Base-by-base conservation (phyloP, 1,140 invertebrate genomes). In the Papilio polytes region DNA sequence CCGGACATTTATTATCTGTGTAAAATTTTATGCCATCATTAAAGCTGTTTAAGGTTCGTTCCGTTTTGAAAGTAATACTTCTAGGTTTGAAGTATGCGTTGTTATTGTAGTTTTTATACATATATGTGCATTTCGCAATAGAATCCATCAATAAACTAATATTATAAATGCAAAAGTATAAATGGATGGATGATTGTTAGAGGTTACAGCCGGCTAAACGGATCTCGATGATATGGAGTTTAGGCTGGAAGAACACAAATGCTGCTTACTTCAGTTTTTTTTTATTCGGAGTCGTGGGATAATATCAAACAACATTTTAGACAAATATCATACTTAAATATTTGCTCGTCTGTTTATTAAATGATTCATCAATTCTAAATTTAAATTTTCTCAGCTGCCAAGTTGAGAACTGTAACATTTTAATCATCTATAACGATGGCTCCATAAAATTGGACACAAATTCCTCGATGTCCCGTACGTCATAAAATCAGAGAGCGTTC, bases 401-500 rank as follows among this genome's bases (percentile, higher is more conserved):
- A 46, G 48, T 48, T 26, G 74, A 22, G 48, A 76, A 56, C 48
- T 72, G 63, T 72, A 78, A 80, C 76, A 81, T 84, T 80, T 73
- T 84, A 81, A 84, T 84, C 83, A 84, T 81, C 80, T 73, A 82
- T 84, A 84, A 84, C 81, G 77, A 79, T 56, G 48, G 22, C 12
- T 76, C 80, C 66, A 76, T 84, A 84, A 84, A 84, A 66, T 80
- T 44, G 51, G 79, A 80, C 81, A 83, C 81, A 83, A 83, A 85
- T 85, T 85, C 81, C 46, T 77, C 76, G 80, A 26, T 72, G 84
- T 83, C 81, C 81, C 80, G 80, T 85, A 80, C 78, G 84, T 85
- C 84, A 85, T 85, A 85, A 85, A 85, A 85, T 85, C 84, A 80
- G 82, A 63, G 80, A 77, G 51, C 77, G 76, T 80, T 81, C 63